Evolutionary conservation across 2,113 vertebrate genomes (phyloP), one percentile per base, ranked within the genome.

Genomic region (Heterochromis multidens): DNA sequence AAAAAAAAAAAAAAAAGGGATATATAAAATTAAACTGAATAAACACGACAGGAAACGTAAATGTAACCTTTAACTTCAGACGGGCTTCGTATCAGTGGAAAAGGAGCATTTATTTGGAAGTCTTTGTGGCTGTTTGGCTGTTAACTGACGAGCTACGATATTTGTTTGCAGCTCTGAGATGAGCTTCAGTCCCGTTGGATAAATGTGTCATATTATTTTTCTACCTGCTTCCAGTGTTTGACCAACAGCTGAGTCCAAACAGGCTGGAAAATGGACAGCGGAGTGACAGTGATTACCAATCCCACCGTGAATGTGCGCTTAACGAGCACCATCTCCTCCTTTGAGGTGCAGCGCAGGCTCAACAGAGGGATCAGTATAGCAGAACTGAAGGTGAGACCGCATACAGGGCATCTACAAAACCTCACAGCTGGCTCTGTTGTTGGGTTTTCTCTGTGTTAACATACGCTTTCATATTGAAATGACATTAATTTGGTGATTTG

Each of bases 311-410:
- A 95, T 25, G 94, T 98, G 60, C 95, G 96, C 58, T 59, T 99
- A 58, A 98, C 97, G 29, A 98, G 95, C 94, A 96, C 94, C 79
- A 85, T 97, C 25, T 97, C 95, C 82, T 93, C 93, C 27, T 97
- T 97, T 77, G 96, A 96, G 57, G 87, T 88, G 5, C 92, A 93
- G 49, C 95, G 96, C 81, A 95, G 96, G 25, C 97, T 97, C 88
- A 95, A 95, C 57, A 95, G 97, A 72, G 96, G 97, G 27, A 93
- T 97, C 61, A 97, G 93, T 23, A 87, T 99, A 82, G 97, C 96
- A 4, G 97, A 97, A 59, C 93, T 98, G 17, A 98, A 98, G 97
- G 97, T 97, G 59, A 90, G 83, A 9, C 13, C 7, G 17, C 6
- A 37, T 87, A 13, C 16, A 46, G 1, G 14, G 25, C 37, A 61